phyloP scores from a whole-genome alignment of 1,140 invertebrate genomes.

The Papilio machaon region DNA sequence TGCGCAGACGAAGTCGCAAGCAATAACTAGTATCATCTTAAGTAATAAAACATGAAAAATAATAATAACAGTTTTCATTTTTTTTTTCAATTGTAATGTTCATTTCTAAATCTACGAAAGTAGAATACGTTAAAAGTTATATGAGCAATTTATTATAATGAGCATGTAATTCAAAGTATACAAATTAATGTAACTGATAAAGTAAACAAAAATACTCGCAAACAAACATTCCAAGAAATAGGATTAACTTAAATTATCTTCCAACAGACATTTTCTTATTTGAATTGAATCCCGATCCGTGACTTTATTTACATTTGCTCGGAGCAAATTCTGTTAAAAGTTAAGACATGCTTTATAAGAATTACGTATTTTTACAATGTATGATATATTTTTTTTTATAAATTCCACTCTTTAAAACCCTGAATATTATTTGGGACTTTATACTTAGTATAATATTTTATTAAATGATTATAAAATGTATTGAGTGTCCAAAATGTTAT shows the following conservation, averaged over 20 bases:
- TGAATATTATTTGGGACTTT: neutral
- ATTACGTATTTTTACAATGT: neutral
- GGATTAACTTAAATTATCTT: conserved; percentile 9
- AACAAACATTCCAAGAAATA: neutral
- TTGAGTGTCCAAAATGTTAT: no score
- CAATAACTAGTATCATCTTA: no score
- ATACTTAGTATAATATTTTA: neutral
- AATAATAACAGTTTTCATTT: no score
- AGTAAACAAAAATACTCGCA: neutral
- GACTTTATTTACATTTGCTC: conserved; percentile 11
- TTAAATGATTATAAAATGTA: neutral
- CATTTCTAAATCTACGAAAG: neutral
- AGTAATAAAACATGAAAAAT: no score
- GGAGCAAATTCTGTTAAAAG: conserved; percentile 3
- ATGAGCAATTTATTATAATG: neutral
- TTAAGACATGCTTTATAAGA: neutral
- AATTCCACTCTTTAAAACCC: neutral
- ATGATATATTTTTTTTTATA: neutral
- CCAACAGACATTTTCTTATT: conserved; percentile 20
- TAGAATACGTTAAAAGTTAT: neutral
- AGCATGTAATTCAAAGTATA: conserved; percentile 22
- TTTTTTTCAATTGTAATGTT: no score
- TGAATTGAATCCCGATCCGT: neutral
- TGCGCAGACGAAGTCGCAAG: no score
- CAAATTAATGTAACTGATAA: neutral